phyloP scores from a whole-genome alignment of 2,797 vertebrate genomes.

The Acestrorhynchus altus region DNA sequence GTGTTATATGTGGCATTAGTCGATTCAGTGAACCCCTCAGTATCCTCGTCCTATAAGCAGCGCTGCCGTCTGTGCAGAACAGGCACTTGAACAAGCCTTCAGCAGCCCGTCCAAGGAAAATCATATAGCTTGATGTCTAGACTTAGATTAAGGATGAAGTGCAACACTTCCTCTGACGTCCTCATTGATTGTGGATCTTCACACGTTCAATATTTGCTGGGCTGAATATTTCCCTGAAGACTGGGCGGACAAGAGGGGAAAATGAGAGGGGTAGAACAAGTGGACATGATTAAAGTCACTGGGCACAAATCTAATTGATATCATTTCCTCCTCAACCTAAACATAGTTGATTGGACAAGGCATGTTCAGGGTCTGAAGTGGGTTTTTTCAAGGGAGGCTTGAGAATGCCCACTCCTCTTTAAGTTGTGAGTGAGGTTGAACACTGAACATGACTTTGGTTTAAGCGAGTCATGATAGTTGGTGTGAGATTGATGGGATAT shows the following conservation, averaged over 20 bases:
- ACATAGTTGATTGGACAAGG: not conserved
- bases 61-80: not conserved
- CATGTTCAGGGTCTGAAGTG: not conserved
- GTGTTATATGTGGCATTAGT: slow-evolving; percentile 28
- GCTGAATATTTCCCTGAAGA: slow-evolving; percentile 25
- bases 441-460: too few relatives aligned
- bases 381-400: too few relatives aligned
- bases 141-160: slow-evolving; percentile 20
- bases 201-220: slow-evolving; percentile 9
- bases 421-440: too few relatives aligned
- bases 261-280: not conserved
- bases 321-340: not conserved
- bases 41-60: not conserved
- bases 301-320: not conserved
- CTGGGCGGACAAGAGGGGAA: slow-evolving; percentile 14
- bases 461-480: too few relatives aligned
- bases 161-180: slow-evolving; percentile 18
- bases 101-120: slow-evolving; percentile 14
- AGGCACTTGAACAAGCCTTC: slow-evolving; percentile 31
- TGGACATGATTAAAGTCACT: not conserved
- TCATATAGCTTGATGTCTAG: slow-evolving; percentile 4
- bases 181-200: slow-evolving; percentile 19
- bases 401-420: too few relatives aligned
- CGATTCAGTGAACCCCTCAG: slow-evolving; percentile 23
- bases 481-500: too few relatives aligned